phyloP scores from a whole-genome alignment of 2,113 vertebrate genomes.

The Tursiops truncatus region DNA sequence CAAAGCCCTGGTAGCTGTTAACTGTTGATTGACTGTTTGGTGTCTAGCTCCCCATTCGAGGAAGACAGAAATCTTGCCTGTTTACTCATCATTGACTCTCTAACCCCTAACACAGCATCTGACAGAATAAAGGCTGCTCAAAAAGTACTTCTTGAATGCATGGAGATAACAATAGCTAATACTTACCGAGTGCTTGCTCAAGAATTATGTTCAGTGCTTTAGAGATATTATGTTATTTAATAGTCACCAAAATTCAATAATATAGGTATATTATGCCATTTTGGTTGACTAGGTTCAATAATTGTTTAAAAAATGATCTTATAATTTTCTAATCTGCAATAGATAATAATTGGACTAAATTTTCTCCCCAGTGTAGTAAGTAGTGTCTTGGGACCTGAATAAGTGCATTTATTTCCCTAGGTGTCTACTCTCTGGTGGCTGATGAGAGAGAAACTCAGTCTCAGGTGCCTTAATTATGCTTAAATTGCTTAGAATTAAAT shows the following conservation, averaged over 20 bases:
- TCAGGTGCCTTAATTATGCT: slow-evolving; percentile 25
- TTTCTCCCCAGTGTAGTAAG: neutral
- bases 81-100: neutral
- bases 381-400: neutral
- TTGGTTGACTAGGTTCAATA: slow-evolving; percentile 26
- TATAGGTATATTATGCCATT: neutral
- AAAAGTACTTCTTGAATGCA: neutral
- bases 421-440: neutral
- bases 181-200: neutral
- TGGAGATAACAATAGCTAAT: neutral
- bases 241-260: neutral
- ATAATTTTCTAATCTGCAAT: neutral
- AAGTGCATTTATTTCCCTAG: slow-evolving; percentile 46
- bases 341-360: neutral
- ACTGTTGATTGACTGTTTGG: neutral
- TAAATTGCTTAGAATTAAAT: slow-evolving; percentile 41
- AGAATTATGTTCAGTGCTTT: neutral
- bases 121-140: neutral
- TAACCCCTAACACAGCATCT: neutral
- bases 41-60: neutral
- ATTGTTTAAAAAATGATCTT: neutral
- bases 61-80: neutral
- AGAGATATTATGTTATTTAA: slow-evolving; percentile 5
- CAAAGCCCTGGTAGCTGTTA: neutral
- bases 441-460: slow-evolving; percentile 45